These are phyloP conservation scores for Apeira syringaria DNA, from an alignment of 2,888 invertebrate species.

Conservation along the genomic window DNA sequence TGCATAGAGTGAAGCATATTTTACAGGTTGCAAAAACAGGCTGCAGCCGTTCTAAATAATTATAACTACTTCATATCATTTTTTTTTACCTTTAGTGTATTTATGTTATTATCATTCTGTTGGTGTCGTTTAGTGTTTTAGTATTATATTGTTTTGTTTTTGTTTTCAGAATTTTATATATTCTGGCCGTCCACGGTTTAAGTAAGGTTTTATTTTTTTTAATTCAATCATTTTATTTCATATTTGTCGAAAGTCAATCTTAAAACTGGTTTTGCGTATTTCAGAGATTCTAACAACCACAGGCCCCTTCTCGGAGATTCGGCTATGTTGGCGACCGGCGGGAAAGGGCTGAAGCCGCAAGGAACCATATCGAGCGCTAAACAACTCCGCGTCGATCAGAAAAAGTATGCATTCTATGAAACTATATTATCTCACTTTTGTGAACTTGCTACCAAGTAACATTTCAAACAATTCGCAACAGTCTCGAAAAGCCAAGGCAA, in stretches of 20 bases:
- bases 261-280: slow-evolving; percentile 18
- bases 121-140: neutral
- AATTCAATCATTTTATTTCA: slow-evolving; percentile 30
- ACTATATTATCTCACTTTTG: no score
- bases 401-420: slow-evolving; percentile 89
- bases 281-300: slow-evolving; percentile 97
- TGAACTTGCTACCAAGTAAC: no score
- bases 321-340: slow-evolving; percentile 94
- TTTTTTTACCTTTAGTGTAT: no score
- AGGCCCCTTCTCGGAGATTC: slow-evolving; percentile 94
- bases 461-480: no score
- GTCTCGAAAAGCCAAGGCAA: no score
- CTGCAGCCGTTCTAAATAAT: no score
- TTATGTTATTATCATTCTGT: neutral
- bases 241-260: neutral
- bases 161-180: slow-evolving; percentile 21
- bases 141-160: slow-evolving; percentile 3
- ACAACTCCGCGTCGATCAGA: slow-evolving; percentile 94
- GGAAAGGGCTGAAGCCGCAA: slow-evolving; percentile 90
- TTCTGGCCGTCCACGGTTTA: slow-evolving; percentile 3
- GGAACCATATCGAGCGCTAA: slow-evolving; percentile 95
- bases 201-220: slow-evolving; percentile 37
- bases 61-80: no score
- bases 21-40: no score
- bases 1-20: no score